Percentiles rank a stretch among this genome's conserved stretches.
phyloP scores from a whole-genome alignment of 2,113 vertebrate species.

The Petroica traversi region DNA sequence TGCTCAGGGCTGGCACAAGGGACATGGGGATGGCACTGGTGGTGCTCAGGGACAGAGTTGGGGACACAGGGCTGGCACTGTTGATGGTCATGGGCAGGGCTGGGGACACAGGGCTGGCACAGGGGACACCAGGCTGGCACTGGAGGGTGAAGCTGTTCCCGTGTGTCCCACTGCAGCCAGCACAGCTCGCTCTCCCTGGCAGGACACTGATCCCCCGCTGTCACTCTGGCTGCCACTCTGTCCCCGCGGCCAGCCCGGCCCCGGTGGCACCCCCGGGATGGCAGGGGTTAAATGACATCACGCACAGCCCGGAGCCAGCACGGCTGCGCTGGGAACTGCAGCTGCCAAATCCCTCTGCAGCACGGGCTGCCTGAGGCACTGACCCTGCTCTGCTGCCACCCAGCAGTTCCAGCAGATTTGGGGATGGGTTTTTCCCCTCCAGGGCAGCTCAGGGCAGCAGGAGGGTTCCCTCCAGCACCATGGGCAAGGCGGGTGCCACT shows the following conservation, averaged over 20 bases:
- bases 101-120: neutral
- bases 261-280: neutral
- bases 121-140: neutral
- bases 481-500: neutral
- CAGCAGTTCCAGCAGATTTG: neutral
- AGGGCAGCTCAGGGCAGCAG: neutral
- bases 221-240: neutral
- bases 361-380: fast-evolving
- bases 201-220: neutral
- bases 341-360: neutral
- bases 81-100: neutral
- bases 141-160: neutral
- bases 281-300: constrained; percentile 18
- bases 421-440: fast-evolving
- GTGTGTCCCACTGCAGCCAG: fast-evolving
- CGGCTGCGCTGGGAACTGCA: constrained; percentile 12
- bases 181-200: neutral
- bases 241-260: neutral
- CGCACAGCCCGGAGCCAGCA: neutral
- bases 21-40: neutral
- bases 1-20: neutral
- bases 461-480: neutral
- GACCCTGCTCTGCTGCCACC: neutral
- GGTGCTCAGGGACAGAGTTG: no score
- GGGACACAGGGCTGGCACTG: neutral